Conservation (phyloP, 1,140 invertebrate genomes). For the Brachionus koreanus region DNA sequence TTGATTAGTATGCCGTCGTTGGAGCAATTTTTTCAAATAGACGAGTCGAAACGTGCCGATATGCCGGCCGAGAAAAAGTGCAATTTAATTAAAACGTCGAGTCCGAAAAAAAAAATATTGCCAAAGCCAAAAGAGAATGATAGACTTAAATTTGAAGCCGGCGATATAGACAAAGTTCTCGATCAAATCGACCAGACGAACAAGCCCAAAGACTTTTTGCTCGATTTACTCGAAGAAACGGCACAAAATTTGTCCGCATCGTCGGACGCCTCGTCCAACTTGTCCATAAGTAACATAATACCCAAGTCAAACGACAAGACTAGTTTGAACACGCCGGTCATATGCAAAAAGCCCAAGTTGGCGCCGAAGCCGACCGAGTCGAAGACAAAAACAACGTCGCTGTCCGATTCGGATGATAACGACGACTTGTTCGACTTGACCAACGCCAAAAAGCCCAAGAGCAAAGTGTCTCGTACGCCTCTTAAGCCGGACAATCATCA, state of each 20-base stretch:
- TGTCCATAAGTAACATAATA: neutral
- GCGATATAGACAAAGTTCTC: conserved; percentile 27
- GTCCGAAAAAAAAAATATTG: conserved; percentile 26
- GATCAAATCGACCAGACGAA: conserved; percentile 22
- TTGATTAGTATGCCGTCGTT: conserved; percentile 25
- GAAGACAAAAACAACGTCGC: neutral
- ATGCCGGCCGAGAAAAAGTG: neutral
- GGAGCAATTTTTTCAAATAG: conserved; percentile 36
- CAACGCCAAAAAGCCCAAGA: neutral
- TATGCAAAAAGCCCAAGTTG: neutral
- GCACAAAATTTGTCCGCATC: neutral
- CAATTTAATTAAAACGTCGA: neutral
- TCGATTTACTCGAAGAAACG: conserved; percentile 24
- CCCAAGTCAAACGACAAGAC: neutral
- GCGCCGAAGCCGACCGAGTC: neutral
- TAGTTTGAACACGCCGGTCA: neutral
- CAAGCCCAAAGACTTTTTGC: conserved; percentile 19
- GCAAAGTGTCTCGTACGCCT: neutral
- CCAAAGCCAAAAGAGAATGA: neutral
- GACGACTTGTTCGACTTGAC: conserved; percentile 1
- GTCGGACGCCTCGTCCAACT: neutral
- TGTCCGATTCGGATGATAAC: conserved; percentile 10
- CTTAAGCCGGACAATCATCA: conserved; percentile 43
- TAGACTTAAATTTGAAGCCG: neutral
- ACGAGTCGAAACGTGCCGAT: neutral